Percentiles rank a stretch among this genome's conserved stretches.
Conservation (phyloP, 2,888 invertebrate species). For the Morpho helenor region DNA sequence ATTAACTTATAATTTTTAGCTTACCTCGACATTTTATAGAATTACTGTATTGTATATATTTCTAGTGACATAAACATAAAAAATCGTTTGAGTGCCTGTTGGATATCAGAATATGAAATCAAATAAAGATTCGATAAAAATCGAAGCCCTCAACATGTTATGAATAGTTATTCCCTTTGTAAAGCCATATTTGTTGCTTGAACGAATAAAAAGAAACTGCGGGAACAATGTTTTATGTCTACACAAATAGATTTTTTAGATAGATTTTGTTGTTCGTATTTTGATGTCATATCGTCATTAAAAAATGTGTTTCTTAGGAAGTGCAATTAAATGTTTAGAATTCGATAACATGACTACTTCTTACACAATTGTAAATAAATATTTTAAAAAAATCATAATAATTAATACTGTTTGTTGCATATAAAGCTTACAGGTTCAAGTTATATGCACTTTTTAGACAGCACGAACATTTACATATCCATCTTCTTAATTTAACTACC, state of each 20-base stretch:
- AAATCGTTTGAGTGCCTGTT: constrained; percentile 8
- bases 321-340: too few species aligned
- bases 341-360: too few species aligned
- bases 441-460: too few species aligned
- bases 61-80: constrained; percentile 4
- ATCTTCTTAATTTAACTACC: too few species aligned
- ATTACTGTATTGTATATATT: background rate
- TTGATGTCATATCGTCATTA: too few species aligned
- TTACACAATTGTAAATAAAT: too few species aligned
- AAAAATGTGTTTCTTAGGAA: too few species aligned
- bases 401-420: too few species aligned
- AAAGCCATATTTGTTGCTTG: constrained; percentile 15
- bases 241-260: background rate
- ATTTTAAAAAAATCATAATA: too few species aligned
- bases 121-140: constrained; percentile 18
- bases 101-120: constrained; percentile 14
- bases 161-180: constrained; percentile 20
- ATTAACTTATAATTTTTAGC: background rate
- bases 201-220: constrained; percentile 14
- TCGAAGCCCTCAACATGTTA: constrained; percentile 17
- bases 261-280: too few species aligned
- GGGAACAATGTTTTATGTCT: background rate
- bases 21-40: background rate
- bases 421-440: too few species aligned
- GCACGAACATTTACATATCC: too few species aligned